Evolutionary conservation across 2,797 vertebrate species (phyloP).

Genomic region (Pseudochaenichthys georgianus): DNA sequence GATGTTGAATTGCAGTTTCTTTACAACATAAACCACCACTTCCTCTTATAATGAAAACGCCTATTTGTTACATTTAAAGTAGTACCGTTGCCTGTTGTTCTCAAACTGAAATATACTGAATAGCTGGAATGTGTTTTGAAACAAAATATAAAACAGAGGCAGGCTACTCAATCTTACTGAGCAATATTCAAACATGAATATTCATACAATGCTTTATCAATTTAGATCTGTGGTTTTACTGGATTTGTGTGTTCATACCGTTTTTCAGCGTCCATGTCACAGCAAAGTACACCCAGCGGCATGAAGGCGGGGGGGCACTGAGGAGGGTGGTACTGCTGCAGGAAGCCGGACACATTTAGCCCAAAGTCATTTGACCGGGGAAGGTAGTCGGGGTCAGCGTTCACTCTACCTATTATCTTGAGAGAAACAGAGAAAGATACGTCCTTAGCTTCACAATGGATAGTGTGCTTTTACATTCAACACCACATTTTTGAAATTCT

Average conservation of each 20-base stretch:
- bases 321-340: conserved; percentile 89
- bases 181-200: background rate
- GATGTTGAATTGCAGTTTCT: background rate
- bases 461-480: background rate
- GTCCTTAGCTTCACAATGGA: background rate
- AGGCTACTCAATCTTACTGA: background rate
- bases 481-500: background rate
- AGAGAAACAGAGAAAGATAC: conserved; percentile 9
- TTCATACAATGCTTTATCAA: background rate
- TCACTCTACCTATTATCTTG: conserved; percentile 96
- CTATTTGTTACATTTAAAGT: background rate
- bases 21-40: background rate
- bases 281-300: conserved; percentile 92
- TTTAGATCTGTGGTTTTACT: background rate
- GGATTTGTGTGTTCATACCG: conserved; percentile 80
- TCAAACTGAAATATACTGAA: background rate
- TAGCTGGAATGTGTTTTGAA: background rate
- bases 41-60: background rate
- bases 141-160: background rate
- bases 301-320: conserved; percentile 92
- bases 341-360: conserved; percentile 90
- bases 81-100: background rate
- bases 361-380: conserved; percentile 95
- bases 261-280: conserved; percentile 92
- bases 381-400: conserved; percentile 94